A percentile compares a stretch with the other conserved stretches of the same genome.
These are phyloP conservation scores for Acipenser ruthenus DNA, from an alignment of 2,797 vertebrate genomes.

Conservation along the genomic window DNA sequence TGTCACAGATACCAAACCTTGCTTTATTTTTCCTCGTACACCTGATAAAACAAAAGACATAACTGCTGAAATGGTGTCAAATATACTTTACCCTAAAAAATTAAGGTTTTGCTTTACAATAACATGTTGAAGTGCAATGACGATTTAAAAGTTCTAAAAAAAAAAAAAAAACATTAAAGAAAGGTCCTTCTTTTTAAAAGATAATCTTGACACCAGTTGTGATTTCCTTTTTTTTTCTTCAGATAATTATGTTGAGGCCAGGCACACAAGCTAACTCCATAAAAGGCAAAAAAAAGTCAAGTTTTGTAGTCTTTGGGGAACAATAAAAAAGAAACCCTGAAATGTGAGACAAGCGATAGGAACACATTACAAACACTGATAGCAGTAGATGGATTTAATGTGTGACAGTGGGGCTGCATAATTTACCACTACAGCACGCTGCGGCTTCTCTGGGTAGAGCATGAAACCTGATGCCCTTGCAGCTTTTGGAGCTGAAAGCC, in stretches of 20 bases:
- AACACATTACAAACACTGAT: conserved; percentile 7
- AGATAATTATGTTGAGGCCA: background rate
- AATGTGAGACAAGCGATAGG: background rate
- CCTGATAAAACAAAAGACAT: too few relatives aligned
- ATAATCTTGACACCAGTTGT: background rate
- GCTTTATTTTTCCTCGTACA: too few relatives aligned
- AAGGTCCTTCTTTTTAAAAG: background rate
- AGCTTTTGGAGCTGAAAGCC: conserved; percentile 1
- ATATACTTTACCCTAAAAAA: too few relatives aligned
- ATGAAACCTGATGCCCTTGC: conserved; percentile 11
- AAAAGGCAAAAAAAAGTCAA: conserved; percentile 4
- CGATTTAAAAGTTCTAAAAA: too few relatives aligned
- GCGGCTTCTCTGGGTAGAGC: background rate
- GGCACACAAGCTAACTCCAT: background rate
- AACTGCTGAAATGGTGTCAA: too few relatives aligned
- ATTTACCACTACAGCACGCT: background rate
- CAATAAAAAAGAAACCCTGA: too few relatives aligned
- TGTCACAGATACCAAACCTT: too few relatives aligned
- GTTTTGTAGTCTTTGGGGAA: background rate
- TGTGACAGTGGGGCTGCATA: background rate
- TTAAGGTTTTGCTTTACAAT: too few relatives aligned
- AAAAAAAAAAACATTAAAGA: too few relatives aligned
- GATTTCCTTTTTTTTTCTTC: background rate
- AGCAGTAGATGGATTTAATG: background rate
- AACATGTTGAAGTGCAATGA: too few relatives aligned